phyloP scores from a whole-genome alignment of 2,888 invertebrate genomes.

The Pseudoips prasinana region DNA sequence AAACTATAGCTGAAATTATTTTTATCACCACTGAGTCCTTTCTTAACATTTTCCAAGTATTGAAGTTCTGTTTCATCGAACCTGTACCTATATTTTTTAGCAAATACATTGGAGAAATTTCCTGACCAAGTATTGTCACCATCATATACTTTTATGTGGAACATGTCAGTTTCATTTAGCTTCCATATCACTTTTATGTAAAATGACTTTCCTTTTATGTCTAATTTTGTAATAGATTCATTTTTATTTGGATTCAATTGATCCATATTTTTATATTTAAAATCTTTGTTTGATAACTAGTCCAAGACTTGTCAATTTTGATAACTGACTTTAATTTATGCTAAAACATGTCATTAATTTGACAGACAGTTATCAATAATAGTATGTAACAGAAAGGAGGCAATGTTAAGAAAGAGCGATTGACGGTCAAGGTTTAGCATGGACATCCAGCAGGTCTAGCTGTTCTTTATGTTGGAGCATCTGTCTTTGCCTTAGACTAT shows the following conservation, averaged over 20 bases:
- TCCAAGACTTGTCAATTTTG: too few species aligned
- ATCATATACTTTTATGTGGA: slow-evolving; percentile 53
- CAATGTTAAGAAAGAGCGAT: too few species aligned
- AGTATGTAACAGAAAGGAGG: too few species aligned
- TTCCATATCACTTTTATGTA: slow-evolving; percentile 55
- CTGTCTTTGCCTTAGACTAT: too few species aligned
- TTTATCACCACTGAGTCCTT: slow-evolving; percentile 30
- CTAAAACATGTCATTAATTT: too few species aligned
- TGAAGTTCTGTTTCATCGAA: slow-evolving; percentile 42
- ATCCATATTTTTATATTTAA: too few species aligned
- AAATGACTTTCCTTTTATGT: slow-evolving; percentile 32
- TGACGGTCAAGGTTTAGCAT: too few species aligned
- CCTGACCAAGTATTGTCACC: slow-evolving; percentile 54
- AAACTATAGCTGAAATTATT: slow-evolving; percentile 42
- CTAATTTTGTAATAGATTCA: slow-evolving; percentile 42
- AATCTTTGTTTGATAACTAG: too few species aligned
- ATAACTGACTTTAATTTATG: too few species aligned
- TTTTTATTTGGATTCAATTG: slow-evolving; percentile 7
- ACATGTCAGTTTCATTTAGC: slow-evolving; percentile 41
- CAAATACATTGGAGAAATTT: slow-evolving; percentile 43
- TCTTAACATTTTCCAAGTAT: slow-evolving; percentile 44
- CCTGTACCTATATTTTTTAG: slow-evolving; percentile 37
- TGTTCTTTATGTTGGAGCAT: too few species aligned
- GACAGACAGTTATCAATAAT: too few species aligned
- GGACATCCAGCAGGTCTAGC: too few species aligned